Evolutionary conservation across 2,113 vertebrate genomes (phyloP).

Genomic region (Propithecus coquereli): DNA sequence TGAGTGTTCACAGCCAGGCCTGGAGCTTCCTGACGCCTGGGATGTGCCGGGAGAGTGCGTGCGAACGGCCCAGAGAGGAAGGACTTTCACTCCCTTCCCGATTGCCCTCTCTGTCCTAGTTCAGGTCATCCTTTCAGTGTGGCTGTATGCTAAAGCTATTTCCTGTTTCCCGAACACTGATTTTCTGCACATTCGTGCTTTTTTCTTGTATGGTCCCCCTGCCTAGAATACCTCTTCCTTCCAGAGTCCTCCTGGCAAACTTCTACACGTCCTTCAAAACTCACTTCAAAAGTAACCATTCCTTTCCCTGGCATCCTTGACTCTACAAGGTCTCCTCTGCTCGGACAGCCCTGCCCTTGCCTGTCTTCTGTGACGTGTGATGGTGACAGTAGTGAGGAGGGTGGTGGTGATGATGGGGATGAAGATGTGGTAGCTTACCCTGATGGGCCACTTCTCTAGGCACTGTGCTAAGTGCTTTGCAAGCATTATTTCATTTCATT

Average conservation of each 20-base stretch:
- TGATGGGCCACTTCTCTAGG: background rate
- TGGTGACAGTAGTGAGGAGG: background rate
- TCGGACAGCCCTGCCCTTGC: too few relatives aligned
- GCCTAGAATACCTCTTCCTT: constrained; percentile 22
- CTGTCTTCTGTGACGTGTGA: background rate
- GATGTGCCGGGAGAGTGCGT: background rate
- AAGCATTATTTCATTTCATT: background rate
- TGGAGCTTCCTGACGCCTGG: background rate
- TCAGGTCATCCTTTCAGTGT: background rate
- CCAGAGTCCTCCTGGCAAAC: constrained; percentile 37
- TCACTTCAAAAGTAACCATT: background rate
- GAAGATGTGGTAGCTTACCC: background rate
- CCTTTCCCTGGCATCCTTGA: background rate
- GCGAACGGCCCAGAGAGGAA: background rate
- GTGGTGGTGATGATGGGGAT: rapidly evolving
- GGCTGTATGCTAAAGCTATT: constrained; percentile 23
- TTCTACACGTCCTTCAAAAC: background rate
- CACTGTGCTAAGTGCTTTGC: background rate
- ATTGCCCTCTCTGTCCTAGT: background rate
- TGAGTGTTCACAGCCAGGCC: background rate
- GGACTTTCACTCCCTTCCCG: background rate
- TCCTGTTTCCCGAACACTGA: constrained; percentile 58
- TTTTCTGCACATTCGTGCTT: background rate
- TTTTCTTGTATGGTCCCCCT: background rate
- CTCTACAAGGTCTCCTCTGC: background rate